Percentiles rank a stretch among this genome's conserved stretches.
Evolutionary conservation across 2,113 vertebrate genomes (phyloP).

Genomic region (Bujurquina vittata): DNA sequence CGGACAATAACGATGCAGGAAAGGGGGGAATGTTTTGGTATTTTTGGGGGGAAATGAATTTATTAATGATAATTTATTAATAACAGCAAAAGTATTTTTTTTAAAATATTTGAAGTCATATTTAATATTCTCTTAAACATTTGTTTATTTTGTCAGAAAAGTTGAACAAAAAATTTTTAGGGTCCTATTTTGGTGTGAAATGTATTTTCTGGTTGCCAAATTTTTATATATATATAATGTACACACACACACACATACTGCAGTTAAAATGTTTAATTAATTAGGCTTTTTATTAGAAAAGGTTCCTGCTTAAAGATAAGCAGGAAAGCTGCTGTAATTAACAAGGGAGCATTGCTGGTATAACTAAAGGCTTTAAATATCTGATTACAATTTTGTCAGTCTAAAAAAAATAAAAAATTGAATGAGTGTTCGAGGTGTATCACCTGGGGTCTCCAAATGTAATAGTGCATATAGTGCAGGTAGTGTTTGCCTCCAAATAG

Average conservation of each 20-base stretch:
- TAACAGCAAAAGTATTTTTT: not conserved
- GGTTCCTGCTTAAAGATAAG: not conserved
- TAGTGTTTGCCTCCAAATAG: not conserved
- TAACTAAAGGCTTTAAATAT: not conserved
- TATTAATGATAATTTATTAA: not conserved
- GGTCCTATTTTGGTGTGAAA: not conserved
- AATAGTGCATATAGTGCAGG: not conserved
- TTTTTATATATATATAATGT: not conserved
- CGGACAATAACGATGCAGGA: not conserved
- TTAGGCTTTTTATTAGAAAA: not conserved
- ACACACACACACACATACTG: no score
- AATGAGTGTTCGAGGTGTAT: not conserved
- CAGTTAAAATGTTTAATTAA: not conserved
- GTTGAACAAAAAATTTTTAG: not conserved
- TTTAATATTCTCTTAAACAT: not conserved
- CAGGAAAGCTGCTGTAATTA: not conserved
- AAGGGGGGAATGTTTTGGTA: accelerated
- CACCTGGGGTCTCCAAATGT: not conserved
- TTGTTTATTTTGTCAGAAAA: not conserved
- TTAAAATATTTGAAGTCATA: not conserved
- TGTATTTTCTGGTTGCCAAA: not conserved
- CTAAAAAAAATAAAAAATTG: not conserved
- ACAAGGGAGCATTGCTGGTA: not conserved
- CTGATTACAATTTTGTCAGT: not conserved
- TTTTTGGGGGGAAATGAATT: not conserved